Percentiles rank a stretch among this genome's conserved stretches.
Conservation (phyloP, 2,113 vertebrate genomes). For the Anhinga rufa region DNA sequence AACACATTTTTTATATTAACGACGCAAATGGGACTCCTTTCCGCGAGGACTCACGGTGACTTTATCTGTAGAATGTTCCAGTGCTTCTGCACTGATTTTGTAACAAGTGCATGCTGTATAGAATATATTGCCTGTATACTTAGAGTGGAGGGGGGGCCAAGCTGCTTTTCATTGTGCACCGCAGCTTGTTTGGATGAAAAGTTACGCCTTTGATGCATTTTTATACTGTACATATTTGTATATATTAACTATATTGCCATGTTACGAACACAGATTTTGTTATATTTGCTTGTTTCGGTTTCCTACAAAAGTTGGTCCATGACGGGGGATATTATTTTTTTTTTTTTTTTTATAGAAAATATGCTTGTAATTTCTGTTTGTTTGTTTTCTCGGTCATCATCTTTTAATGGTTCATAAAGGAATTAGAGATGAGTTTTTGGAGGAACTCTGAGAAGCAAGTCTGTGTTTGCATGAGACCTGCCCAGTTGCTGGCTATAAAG, state of each 20-base stretch:
- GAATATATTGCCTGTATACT: constrained; percentile 39
- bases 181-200: constrained; percentile 64
- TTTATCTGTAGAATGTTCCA: constrained; percentile 35
- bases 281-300: constrained; percentile 73
- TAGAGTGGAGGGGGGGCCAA: background rate
- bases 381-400: constrained; percentile 56
- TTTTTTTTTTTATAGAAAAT: constrained; percentile 11
- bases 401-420: constrained; percentile 54
- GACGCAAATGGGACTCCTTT: constrained; percentile 1
- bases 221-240: constrained; percentile 80
- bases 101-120: constrained; percentile 72
- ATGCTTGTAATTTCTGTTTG: constrained; percentile 16
- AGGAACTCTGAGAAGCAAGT: constrained; percentile 51
- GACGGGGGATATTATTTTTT: constrained; percentile 19
- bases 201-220: constrained; percentile 64
- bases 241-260: constrained; percentile 72
- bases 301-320: constrained; percentile 63
- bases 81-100: constrained; percentile 46
- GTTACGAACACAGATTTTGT: constrained; percentile 75
- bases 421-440: constrained; percentile 54
- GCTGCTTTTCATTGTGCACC: constrained; percentile 39
- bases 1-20: constrained; percentile 54
- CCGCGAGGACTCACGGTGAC: constrained; percentile 1
- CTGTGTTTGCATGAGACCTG: constrained; percentile 70
- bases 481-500: constrained; percentile 30